A percentile compares a stretch with the other conserved stretches of the same genome.
Conservation (phyloP, 2,888 invertebrate genomes). For the Dryadula phaetusa region DNA sequence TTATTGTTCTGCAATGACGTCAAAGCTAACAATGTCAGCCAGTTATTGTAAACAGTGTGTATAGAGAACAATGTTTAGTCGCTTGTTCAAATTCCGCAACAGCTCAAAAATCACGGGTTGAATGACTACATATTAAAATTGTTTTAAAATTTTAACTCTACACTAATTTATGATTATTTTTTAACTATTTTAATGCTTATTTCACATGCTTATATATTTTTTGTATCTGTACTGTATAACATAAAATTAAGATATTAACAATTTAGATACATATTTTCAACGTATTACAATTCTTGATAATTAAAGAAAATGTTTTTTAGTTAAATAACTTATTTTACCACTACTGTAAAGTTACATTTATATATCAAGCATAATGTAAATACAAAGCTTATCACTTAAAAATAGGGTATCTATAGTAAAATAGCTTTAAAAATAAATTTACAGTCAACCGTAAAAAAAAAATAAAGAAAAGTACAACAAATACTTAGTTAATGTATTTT, state of each 20-base stretch:
- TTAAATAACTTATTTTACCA: too few relatives aligned
- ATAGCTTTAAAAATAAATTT: background rate
- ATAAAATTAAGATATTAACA: too few relatives aligned
- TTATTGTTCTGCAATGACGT: constrained; percentile 51
- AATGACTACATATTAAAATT: constrained; percentile 27
- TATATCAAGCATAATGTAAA: too few relatives aligned
- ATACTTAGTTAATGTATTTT: background rate
- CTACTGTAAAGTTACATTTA: too few relatives aligned
- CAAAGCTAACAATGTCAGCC: constrained; percentile 42
- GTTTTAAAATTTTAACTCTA: constrained; percentile 9
- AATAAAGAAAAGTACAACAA: background rate
- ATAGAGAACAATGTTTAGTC: constrained; percentile 32
- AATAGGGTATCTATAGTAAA: background rate
- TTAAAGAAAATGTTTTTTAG: too few relatives aligned
- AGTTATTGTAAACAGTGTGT: constrained; percentile 30
- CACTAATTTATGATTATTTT: background rate
- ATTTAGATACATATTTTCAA: too few relatives aligned
- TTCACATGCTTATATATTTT: background rate
- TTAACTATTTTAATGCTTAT: background rate
- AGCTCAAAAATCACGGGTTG: constrained; percentile 31
- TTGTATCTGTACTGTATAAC: too few relatives aligned
- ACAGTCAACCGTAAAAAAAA: background rate
- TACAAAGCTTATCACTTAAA: too few relatives aligned
- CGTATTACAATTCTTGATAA: too few relatives aligned
- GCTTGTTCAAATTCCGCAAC: constrained; percentile 32